These are phyloP conservation scores for Cinara cedri DNA, from an alignment of 2,888 invertebrate species.

Conservation along the genomic window DNA sequence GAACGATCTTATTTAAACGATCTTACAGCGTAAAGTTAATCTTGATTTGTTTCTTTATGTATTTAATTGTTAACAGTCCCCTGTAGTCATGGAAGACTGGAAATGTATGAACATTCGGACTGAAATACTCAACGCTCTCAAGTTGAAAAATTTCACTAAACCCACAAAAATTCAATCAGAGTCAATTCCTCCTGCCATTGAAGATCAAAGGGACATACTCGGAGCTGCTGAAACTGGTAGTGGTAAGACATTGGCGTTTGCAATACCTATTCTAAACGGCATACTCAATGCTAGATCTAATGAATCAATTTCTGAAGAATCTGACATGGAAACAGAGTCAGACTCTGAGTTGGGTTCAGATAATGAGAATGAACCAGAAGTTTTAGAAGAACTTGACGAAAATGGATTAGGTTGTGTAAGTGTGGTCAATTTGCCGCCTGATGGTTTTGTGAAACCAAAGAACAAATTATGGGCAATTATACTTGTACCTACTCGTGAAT, in stretches of 20 bases:
- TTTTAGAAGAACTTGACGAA: constrained; percentile 59
- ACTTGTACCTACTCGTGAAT: constrained; percentile 92
- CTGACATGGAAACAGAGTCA: constrained; percentile 34
- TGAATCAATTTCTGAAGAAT: constrained; percentile 28
- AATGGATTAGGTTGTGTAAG: constrained; percentile 66
- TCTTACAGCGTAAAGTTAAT: background rate
- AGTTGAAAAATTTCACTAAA: constrained; percentile 75
- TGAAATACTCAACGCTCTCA: constrained; percentile 74
- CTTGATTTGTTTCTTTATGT: background rate
- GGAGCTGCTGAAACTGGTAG: constrained; percentile 99
- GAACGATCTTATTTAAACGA: background rate
- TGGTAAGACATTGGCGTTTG: constrained; percentile 97
- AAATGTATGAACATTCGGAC: constrained; percentile 67
- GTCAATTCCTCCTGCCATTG: constrained; percentile 79
- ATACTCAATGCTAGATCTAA: constrained; percentile 68
- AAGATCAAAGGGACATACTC: constrained; percentile 87
- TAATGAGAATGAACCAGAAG: constrained; percentile 52
- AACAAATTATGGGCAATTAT: constrained; percentile 77
- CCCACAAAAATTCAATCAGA: constrained; percentile 86
- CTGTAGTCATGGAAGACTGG: constrained; percentile 57
- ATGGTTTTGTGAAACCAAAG: constrained; percentile 36
- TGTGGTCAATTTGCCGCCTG: constrained; percentile 57
- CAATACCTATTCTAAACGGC: constrained; percentile 87
- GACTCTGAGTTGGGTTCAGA: constrained; percentile 57
- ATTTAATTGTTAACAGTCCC: background rate